Percentiles rank a stretch among this genome's conserved stretches.
These are phyloP conservation scores for Myotis lucifugus DNA, from an alignment of 2,113 vertebrate genomes.

Conservation along the genomic window DNA sequence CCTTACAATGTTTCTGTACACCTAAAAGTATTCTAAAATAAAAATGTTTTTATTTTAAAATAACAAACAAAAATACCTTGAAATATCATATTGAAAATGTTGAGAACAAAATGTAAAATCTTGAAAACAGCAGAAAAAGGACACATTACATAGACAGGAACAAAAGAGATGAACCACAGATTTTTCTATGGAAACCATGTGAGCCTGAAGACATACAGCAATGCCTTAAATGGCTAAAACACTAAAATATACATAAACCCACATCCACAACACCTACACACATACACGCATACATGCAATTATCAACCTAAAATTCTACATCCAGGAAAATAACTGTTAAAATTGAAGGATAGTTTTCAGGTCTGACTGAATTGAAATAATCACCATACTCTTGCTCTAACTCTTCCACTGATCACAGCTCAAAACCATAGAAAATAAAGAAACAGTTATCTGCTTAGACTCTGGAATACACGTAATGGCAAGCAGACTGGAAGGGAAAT, in stretches of 20 bases:
- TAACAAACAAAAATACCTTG: background rate
- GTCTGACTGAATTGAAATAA: background rate
- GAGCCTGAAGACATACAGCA: background rate
- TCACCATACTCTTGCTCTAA: background rate
- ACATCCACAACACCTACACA: background rate
- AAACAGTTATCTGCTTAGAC: background rate
- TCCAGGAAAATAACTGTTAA: background rate
- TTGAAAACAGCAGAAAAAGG: background rate
- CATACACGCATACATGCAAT: background rate
- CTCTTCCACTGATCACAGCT: background rate
- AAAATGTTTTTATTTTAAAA: background rate
- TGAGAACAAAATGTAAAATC: background rate
- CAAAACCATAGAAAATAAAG: background rate
- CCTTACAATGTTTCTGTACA: background rate
- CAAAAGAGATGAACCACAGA: background rate
- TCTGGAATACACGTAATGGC: background rate
- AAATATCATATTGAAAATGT: background rate
- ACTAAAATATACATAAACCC: background rate
- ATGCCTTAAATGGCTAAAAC: background rate
- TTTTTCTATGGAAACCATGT: background rate
- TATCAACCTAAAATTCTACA: background rate
- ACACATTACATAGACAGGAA: background rate
- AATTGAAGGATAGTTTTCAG: background rate
- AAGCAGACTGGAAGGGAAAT: background rate
- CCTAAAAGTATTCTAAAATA: background rate